phyloP scores from a whole-genome alignment of 2,113 vertebrate species.

The Tiliqua scincoides region DNA sequence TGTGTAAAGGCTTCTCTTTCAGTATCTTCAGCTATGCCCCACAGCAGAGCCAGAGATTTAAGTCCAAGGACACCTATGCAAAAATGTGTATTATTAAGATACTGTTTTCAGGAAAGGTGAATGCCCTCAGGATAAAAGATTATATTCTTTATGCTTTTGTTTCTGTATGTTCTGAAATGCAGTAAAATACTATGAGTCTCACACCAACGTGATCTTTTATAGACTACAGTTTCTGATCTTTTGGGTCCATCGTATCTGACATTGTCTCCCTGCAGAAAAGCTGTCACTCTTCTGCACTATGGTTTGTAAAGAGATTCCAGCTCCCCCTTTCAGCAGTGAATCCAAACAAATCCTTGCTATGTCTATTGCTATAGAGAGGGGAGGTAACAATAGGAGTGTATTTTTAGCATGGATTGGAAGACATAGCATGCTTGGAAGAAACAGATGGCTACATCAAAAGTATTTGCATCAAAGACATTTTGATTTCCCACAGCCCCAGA shows the following conservation, averaged over 20 bases:
- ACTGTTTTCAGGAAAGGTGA: background rate
- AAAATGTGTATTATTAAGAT: background rate
- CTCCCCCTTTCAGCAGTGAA: background rate
- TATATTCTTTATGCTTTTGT: background rate
- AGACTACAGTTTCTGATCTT: background rate
- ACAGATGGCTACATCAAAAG: background rate
- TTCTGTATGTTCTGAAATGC: background rate
- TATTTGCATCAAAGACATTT: background rate
- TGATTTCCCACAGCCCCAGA: background rate
- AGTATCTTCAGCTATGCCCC: background rate
- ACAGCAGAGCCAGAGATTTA: background rate
- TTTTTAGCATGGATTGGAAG: background rate
- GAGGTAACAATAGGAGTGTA: background rate
- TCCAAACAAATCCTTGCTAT: constrained; percentile 5
- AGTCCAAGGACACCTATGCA: background rate
- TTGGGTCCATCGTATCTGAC: background rate
- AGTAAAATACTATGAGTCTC: background rate
- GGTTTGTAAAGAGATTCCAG: background rate
- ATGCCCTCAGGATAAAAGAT: background rate
- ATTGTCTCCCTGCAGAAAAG: background rate
- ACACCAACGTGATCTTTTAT: background rate
- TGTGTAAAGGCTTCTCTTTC: background rate
- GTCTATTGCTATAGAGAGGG: background rate
- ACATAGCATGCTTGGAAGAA: background rate
- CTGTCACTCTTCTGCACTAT: background rate